A percentile compares a stretch with the other conserved stretches of the same genome.
Evolutionary conservation across 92 coral and sea anemone species (phyloP).

Genomic region (Phenganax subtilis): DNA sequence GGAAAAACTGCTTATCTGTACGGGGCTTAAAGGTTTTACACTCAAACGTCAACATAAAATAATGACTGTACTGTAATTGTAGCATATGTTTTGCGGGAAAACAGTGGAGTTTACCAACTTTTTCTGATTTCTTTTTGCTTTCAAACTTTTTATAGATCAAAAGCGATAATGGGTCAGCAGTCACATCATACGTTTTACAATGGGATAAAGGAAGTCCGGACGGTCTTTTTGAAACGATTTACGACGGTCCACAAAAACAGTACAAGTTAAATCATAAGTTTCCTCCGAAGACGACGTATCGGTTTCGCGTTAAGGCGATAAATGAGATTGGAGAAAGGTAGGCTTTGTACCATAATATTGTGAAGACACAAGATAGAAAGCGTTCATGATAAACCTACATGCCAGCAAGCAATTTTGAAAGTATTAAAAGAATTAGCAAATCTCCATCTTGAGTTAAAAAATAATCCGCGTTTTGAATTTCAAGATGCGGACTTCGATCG

Average conservation of each 20-base stretch:
- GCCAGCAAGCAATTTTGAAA: too few relatives aligned
- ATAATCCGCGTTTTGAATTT: too few relatives aligned
- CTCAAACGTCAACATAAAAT: too few relatives aligned
- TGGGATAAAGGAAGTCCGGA: slow-evolving; percentile 83
- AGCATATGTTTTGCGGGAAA: too few relatives aligned
- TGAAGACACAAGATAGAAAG: background rate
- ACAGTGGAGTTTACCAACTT: background rate
- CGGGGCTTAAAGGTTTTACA: too few relatives aligned
- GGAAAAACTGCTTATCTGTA: too few relatives aligned
- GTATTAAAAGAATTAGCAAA: too few relatives aligned
- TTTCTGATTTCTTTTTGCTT: background rate
- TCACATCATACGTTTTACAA: slow-evolving; percentile 64
- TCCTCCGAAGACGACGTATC: slow-evolving; percentile 77
- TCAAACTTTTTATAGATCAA: slow-evolving; percentile 50
- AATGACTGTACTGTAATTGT: too few relatives aligned
- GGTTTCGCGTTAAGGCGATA: slow-evolving; percentile 79
- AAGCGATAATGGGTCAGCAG: slow-evolving; percentile 79
- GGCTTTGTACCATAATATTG: too few relatives aligned
- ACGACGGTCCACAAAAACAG: slow-evolving; percentile 66
- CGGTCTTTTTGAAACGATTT: slow-evolving; percentile 59
- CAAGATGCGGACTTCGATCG: too few relatives aligned
- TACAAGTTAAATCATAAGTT: slow-evolving; percentile 75
- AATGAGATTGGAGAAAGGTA: slow-evolving; percentile 82
- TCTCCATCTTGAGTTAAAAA: too few relatives aligned
- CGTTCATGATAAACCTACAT: background rate